Percentiles rank a stretch among this genome's conserved stretches.
Conservation (phyloP, 37 sponge, comb jelly and placozoan genomes). For the Beroe forskalii region DNA sequence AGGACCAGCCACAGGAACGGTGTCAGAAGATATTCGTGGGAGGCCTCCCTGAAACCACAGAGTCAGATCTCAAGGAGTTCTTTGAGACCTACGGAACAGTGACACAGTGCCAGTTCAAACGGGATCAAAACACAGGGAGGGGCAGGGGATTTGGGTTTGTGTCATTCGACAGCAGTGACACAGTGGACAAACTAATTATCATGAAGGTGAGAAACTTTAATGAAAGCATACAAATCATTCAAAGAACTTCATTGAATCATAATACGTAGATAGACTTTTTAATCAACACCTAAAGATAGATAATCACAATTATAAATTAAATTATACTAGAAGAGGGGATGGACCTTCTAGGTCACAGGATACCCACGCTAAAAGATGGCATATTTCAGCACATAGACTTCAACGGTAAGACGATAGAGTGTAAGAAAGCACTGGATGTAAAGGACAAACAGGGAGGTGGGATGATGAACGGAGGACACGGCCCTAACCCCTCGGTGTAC, state of each 20-base stretch:
- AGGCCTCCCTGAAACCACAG: constrained; percentile 33
- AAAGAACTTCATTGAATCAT: background rate
- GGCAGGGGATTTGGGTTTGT: constrained; percentile 56
- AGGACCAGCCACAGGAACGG: constrained; percentile 55
- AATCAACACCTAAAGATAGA: background rate
- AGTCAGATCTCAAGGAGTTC: constrained; percentile 26
- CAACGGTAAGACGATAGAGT: constrained; percentile 58
- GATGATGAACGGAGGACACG: background rate
- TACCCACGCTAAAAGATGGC: no score
- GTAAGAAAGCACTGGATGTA: constrained; percentile 53
- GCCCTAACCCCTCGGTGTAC: constrained; percentile 51
- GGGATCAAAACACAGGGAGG: constrained; percentile 50
- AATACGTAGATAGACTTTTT: background rate
- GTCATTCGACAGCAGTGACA: constrained; percentile 16
- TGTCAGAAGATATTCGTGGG: constrained; percentile 60
- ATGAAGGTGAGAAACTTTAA: constrained; percentile 51
- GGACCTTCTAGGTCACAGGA: no score
- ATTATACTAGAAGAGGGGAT: no score
- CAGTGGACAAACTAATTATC: constrained; percentile 63
- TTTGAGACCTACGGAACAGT: constrained; percentile 48
- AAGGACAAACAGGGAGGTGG: background rate
- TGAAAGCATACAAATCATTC: background rate
- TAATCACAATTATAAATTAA: no score
- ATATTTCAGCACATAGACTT: constrained; percentile 65
- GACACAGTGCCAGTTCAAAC: constrained; percentile 62